phyloP scores from a whole-genome alignment of 2,888 invertebrate species.

The Sericinus montela region DNA sequence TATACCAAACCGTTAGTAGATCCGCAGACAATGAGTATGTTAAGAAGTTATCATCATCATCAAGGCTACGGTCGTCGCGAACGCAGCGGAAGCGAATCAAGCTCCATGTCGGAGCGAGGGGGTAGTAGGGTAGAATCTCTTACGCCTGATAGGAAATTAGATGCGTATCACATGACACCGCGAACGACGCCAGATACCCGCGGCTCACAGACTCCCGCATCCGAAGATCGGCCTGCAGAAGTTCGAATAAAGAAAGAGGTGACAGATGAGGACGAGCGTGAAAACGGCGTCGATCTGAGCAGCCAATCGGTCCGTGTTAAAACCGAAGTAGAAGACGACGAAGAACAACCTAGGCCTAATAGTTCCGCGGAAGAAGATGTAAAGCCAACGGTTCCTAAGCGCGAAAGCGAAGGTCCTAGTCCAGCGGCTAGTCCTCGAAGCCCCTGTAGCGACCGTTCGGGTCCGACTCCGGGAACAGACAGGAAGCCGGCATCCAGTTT shows the following conservation, averaged over 20 bases:
- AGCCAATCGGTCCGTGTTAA: conserved; percentile 79
- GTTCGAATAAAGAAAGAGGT: conserved; percentile 80
- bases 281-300: conserved; percentile 68
- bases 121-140: conserved; percentile 89
- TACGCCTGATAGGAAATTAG: conserved; percentile 89
- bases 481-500: conserved; percentile 83
- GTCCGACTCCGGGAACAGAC: conserved; percentile 83
- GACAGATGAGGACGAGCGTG: conserved; percentile 70
- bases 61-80: conserved; percentile 84
- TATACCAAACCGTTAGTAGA: conserved; percentile 95
- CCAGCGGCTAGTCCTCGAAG: conserved; percentile 83
- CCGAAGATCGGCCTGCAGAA: conserved; percentile 80
- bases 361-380: conserved; percentile 60
- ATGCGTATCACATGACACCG: conserved; percentile 82
- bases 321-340: conserved; percentile 81
- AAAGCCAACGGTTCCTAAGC: conserved; percentile 63
- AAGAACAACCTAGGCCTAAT: conserved; percentile 68
- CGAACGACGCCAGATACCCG: conserved; percentile 85
- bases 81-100: conserved; percentile 92
- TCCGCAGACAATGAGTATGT: conserved; percentile 90
- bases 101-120: conserved; percentile 91
- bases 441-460: conserved; percentile 89
- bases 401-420: conserved; percentile 76
- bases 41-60: conserved; percentile 87
- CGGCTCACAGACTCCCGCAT: conserved; percentile 79